These are phyloP conservation scores for Stenodema calcarata DNA, from an alignment of 2,888 invertebrate genomes.

Conservation along the genomic window DNA sequence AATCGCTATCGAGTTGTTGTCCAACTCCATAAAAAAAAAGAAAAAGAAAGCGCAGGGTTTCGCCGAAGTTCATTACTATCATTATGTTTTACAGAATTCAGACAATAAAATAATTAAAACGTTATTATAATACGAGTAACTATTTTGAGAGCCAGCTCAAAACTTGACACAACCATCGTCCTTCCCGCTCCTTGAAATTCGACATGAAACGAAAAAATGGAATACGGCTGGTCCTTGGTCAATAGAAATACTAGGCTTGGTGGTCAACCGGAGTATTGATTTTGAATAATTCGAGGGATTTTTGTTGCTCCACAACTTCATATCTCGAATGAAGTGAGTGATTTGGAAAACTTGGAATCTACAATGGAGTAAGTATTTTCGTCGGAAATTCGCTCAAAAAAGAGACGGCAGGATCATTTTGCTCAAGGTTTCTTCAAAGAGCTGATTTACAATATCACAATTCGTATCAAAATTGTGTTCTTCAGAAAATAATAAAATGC, in stretches of 20 bases:
- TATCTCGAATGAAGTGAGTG: neutral
- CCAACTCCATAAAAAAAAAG: neutral
- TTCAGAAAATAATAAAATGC: too few species aligned
- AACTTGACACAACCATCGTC: neutral
- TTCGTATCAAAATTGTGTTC: too few species aligned
- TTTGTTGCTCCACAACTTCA: neutral
- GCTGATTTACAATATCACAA: too few species aligned
- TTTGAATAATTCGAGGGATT: neutral
- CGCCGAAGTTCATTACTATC: neutral
- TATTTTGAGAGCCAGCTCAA: slow-evolving; percentile 33
- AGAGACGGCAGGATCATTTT: too few species aligned
- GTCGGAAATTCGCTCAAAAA: too few species aligned
- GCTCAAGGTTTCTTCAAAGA: too few species aligned
- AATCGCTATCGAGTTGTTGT: neutral
- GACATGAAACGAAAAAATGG: neutral
- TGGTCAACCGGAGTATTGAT: neutral
- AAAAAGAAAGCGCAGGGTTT: neutral
- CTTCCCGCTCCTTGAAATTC: neutral
- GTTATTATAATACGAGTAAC: neutral
- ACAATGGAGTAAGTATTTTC: too few species aligned
- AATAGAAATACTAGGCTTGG: neutral
- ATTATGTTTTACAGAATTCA: neutral
- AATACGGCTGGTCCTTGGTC: neutral
- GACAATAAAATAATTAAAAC: neutral
- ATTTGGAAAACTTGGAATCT: too few species aligned